A percentile compares a stretch with the other conserved stretches of the same genome.
Evolutionary conservation across 2,888 invertebrate genomes (phyloP).

Genomic region (Dysmachus trigonus): DNA sequence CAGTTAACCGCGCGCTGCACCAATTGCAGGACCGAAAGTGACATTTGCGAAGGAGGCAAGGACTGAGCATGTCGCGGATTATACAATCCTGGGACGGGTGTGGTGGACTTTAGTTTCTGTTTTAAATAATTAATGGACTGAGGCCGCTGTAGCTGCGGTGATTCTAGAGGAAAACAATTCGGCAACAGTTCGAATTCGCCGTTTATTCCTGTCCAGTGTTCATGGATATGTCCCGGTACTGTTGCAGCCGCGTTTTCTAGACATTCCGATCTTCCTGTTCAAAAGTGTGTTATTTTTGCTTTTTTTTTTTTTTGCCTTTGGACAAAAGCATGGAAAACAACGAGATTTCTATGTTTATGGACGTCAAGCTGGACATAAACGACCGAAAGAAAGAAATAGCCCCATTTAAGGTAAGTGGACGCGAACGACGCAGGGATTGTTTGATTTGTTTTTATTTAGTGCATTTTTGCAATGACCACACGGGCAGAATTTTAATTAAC

Average conservation of each 20-base stretch:
- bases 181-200: not conserved
- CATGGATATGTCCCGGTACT: not conserved
- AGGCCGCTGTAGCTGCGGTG: not conserved
- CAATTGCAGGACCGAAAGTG: not conserved
- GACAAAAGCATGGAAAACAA: conserved; percentile 59
- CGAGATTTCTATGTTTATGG: conserved; percentile 62
- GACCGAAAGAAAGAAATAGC: conserved; percentile 60
- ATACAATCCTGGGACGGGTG: conserved; percentile 5
- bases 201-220: not conserved
- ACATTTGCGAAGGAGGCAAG: not conserved
- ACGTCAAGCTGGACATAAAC: conserved; percentile 62
- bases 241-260: not conserved
- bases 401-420: conserved; percentile 56
- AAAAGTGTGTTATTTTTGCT: not conserved
- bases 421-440: not conserved
- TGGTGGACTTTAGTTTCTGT: not conserved
- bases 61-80: conserved; percentile 41
- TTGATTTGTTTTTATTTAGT: not conserved
- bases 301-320: not conserved
- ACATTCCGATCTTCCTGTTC: not conserved
- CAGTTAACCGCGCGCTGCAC: not conserved
- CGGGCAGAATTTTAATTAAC: not conserved
- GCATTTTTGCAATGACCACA: not conserved
- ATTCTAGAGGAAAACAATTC: not conserved
- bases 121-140: not conserved